Percentiles rank a stretch among this genome's conserved stretches.
These are phyloP conservation scores for Lasius fuliginosus DNA, from an alignment of 2,888 invertebrate genomes.

Conservation along the genomic window DNA sequence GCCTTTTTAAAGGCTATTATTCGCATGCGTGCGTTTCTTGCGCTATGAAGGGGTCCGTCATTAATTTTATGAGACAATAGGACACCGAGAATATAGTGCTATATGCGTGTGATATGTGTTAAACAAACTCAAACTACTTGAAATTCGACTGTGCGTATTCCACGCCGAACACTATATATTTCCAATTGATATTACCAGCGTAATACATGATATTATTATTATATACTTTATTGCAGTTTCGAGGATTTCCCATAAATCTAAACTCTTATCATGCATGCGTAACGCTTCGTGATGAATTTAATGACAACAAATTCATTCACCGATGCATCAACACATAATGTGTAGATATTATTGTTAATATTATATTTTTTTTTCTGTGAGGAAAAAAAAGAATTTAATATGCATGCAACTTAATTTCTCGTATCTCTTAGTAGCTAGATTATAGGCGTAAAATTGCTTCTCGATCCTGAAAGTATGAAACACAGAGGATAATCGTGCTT, in stretches of 20 bases:
- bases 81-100: constrained; percentile 8
- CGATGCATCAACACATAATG: background rate
- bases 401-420: background rate
- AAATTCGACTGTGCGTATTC: constrained; percentile 7
- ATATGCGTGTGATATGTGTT: background rate
- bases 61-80: constrained; percentile 41
- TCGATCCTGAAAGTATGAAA: constrained; percentile 2
- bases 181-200: background rate
- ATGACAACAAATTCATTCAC: background rate
- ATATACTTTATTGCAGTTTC: background rate
- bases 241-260: background rate
- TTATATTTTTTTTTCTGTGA: background rate
- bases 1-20: constrained; percentile 43
- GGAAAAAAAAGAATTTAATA: background rate
- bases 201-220: background rate
- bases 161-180: background rate
- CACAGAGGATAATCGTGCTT: background rate
- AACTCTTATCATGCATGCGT: background rate
- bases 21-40: constrained; percentile 50
- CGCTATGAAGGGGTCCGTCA: background rate
- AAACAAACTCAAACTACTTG: background rate
- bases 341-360: too few relatives aligned
- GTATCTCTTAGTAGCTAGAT: background rate
- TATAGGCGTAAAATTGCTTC: constrained; percentile 18
- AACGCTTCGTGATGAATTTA: background rate